Base-by-base conservation (phyloP, 2,888 invertebrate genomes). In the Myopa tessellatipennis region DNA sequence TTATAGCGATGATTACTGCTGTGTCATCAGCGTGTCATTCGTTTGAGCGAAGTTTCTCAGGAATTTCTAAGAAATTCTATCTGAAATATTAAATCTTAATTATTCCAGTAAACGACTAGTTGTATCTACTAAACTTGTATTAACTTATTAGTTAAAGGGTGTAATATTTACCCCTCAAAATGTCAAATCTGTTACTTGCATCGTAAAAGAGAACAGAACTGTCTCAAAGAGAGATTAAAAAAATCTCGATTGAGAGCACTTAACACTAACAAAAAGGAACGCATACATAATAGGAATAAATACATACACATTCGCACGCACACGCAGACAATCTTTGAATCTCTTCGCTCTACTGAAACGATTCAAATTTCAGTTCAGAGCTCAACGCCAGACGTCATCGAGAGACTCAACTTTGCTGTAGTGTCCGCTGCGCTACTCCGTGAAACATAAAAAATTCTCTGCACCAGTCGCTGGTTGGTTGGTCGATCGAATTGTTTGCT, bases 281-380 rank as follows among this genome's bases (percentile, higher is more conserved):
- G 4, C 10, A 61, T 58, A 34, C 36, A n/a, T 18, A 14, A 40
- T 14, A 38, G 16, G 36, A 16, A 72, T 38, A 26, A 40, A 72
- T 14, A 69, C 14, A 69, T 18, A 34, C n/a, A 50, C n/a, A 68
- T 18, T 26, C 40, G 26, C 50, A 14, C 55, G 36, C 4, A 70
- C 18, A 69, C 52, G 16, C 63, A 45, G 26, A 69, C 68, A 18
- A 40, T 69, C 8, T 1, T 26, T n/a, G 18, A 38, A 61, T 26
- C 61, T 58, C 18, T 40, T 60, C 60, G 45, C 60, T 45, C 67
- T 36, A 68, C 40, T 40, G 16, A 58, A 40, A 26, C 60, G 60
- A 40, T 40, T 60, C 18, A 18, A 60, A 72, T 72, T 72, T 58
- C 60, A 40, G 36, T 60, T 60, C 18, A 14, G 72, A 60, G 72